Evolutionary conservation across 2,888 invertebrate genomes (phyloP), one percentile per base, ranked within the genome.

Genomic region (Agapetus fuscipes): DNA sequence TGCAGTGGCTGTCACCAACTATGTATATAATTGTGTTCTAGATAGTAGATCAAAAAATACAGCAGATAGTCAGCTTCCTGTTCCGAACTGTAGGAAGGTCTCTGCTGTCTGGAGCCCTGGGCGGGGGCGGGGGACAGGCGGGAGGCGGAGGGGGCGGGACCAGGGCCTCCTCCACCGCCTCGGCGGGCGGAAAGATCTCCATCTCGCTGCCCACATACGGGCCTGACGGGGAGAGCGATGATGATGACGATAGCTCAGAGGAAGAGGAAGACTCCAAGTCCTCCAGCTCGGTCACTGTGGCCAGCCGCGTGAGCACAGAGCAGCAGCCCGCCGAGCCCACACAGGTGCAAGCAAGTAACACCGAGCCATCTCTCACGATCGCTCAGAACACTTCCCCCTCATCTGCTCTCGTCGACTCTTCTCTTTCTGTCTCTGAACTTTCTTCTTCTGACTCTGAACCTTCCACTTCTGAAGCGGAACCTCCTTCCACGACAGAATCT

Each of bases 11-110:
- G 37, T 41, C 37, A 39, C 31, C 16, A 28, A 30, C 27, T 39
- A 20, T 20, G 36, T 34, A 14, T 14, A 15, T 33, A 17, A 36
- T 43, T 39, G 33, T 45, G 38, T 49, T 47, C 38, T 68, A 77
- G 83, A 78, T 82, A 57, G 69, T 84, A 67, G 83, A 83, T 71
- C 73, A 77, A 62, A 81, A 80, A 61, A 78, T 85, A 61, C 83
- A 83, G 71, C 72, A 76, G 63, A 72, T 84, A 57, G 78, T 79
- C 49, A 73, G 78, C 59, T 71, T 75, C 60, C 64, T 87, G 55
- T 76, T 88, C 62, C 77, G 82, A 55, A 72, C 80, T 46, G 74
- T 88, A 56, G 87, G 87, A 32, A 80, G 87, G 27, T 71, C 79
- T 43, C 66, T 88, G 50, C 71, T 84, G 48, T 71, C 76, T 48